Conservation (phyloP, 2,888 invertebrate genomes). For the Neocrepidodera transversa region DNA sequence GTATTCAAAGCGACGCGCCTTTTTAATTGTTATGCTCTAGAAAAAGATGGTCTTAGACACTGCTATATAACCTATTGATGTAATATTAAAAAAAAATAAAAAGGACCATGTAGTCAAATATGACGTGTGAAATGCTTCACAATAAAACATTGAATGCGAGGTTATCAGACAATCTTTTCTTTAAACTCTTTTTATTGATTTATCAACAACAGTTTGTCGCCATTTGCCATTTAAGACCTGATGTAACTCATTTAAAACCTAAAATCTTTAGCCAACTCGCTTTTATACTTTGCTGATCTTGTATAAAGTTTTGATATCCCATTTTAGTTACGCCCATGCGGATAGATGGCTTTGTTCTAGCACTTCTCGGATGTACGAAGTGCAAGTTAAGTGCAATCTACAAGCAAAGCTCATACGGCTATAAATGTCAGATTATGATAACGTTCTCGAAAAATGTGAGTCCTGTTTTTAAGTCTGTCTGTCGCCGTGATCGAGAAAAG, state of each 20-base stretch:
- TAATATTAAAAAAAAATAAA: no score
- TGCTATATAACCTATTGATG: no score
- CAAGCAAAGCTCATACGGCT: constrained; percentile 40
- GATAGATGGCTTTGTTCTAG: constrained; percentile 9
- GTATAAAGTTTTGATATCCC: constrained; percentile 5
- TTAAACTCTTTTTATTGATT: no score
- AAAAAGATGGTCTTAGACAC: no score
- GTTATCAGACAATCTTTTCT: no score
- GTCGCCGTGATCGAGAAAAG: constrained; percentile 41
- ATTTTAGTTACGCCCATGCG: constrained; percentile 7
- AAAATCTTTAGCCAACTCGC: constrained; percentile 3
- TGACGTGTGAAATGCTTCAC: no score
- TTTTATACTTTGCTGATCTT: constrained; percentile 5
- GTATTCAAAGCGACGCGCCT: no score
- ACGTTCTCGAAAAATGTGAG: constrained; percentile 42
- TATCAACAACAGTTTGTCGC: no score
- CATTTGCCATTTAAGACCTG: no score
- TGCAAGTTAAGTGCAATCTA: constrained; percentile 36
- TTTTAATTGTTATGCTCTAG: no score
- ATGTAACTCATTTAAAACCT: not conserved
- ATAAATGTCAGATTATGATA: constrained; percentile 48
- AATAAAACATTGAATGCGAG: no score
- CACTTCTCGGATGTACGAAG: constrained; percentile 21
- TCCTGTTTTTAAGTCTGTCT: constrained; percentile 40
- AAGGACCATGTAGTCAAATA: no score